Evolutionary conservation across 2,888 invertebrate species (phyloP), one percentile per base, ranked within the genome.

Genomic region (Sthenelais limicola): DNA sequence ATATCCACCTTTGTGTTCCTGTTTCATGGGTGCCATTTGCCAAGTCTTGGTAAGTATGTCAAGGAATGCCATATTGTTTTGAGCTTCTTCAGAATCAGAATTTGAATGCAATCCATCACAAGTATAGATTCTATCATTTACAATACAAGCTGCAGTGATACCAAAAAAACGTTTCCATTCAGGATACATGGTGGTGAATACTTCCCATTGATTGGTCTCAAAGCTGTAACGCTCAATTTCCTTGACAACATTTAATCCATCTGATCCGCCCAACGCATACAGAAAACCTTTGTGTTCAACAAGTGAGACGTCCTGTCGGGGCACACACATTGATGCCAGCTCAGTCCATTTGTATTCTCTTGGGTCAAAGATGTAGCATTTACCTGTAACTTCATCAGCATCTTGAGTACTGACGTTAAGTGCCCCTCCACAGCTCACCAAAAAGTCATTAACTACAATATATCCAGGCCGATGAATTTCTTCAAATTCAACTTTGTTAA

Each of bases 341-440:
- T 67, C 15, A 3, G 67, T 24, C 67, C 67, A 67, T 26, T 28
- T 67, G 15, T 43, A 47, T 18, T 43, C 38, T 1, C 67, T 3
- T 43, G 67, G 67, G 28, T 67, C 67, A 43, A 67, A 67, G 12
- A 67, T 67, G 67, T 43, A 67, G 26, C 67, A 67, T 21, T 38
- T 67, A 4, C 47, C 47, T 4, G 67, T 43, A 28, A 67, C 47
- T 15, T 43, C 43, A n/a, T 67, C 47, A 3, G 26, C n/a, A 4
- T 33, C 18, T n/a, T 38, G 28, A 18, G 38, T 47, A 24, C n/a
- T n/a, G n/a, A n/a, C n/a, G n/a, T 18, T 47, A 28, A 43, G n/a
- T 28, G 28, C 35, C 3, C 67, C 67, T 1, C 67, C 67, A 24
- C 67, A 67, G 3, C 28, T 47, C 7, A 67, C 28, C 9, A 67